Conservation (phyloP, 2,113 vertebrate genomes). For the Dasypus novemcinctus region DNA sequence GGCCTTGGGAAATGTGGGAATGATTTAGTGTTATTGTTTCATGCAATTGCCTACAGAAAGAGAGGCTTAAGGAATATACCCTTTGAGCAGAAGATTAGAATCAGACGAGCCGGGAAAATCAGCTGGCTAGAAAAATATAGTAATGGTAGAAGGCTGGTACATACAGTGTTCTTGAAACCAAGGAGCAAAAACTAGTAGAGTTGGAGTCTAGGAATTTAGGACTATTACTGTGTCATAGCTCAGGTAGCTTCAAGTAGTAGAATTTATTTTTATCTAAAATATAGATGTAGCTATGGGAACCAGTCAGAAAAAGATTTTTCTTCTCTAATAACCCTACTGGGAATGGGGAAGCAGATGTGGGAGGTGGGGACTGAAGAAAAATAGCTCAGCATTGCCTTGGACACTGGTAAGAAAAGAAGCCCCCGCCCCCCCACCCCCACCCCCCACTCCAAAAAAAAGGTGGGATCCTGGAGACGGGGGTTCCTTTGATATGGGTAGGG, state of each 20-base stretch:
- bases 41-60: neutral
- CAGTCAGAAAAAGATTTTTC: conserved; percentile 28
- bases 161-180: conserved; percentile 1
- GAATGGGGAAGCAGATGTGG: neutral
- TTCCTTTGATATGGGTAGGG: too few species aligned
- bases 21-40: neutral
- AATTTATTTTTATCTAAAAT: conserved; percentile 44
- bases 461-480: neutral
- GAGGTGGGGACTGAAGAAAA: neutral
- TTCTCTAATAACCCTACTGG: neutral
- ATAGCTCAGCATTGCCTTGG: neutral
- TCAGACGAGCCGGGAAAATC: neutral
- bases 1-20: neutral
- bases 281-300: neutral
- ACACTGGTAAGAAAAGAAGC: neutral
- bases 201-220: neutral
- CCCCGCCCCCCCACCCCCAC: neutral
- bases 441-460: neutral
- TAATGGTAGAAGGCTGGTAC: neutral
- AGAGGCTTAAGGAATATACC: neutral
- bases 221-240: neutral
- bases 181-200: neutral
- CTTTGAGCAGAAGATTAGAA: neutral
- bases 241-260: conserved; percentile 7
- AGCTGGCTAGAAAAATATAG: neutral